A percentile compares a stretch with the other conserved stretches of the same genome.
These are phyloP conservation scores for Perodicticus potto DNA, from an alignment of 2,797 vertebrate genomes.

Conservation along the genomic window DNA sequence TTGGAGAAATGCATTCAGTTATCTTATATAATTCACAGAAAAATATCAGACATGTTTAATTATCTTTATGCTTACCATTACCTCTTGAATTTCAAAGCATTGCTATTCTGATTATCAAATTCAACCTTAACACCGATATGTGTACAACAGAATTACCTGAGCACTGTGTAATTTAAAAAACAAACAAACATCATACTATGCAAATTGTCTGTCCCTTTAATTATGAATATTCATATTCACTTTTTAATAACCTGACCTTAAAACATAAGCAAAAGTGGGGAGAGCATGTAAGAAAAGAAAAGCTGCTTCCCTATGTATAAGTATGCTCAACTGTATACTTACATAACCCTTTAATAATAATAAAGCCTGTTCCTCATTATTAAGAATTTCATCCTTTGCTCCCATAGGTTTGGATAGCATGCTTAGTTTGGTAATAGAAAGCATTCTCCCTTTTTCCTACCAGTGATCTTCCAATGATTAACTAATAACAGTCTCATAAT, in stretches of 20 bases:
- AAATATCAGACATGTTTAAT: constrained; percentile 30
- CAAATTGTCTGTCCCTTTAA: neutral
- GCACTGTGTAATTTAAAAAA: neutral
- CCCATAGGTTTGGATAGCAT: constrained; percentile 67
- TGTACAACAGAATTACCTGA: neutral
- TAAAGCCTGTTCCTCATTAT: constrained; percentile 74
- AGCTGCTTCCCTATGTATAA: constrained; percentile 43
- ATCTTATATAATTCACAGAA: constrained; percentile 28
- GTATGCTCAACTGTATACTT: constrained; percentile 45
- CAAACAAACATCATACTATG: neutral
- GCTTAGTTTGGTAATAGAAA: constrained; percentile 73
- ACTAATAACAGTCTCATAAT: constrained; percentile 75
- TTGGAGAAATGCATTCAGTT: neutral
- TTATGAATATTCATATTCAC: constrained; percentile 28
- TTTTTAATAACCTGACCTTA: constrained; percentile 21
- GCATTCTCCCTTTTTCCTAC: constrained; percentile 70
- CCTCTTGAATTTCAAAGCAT: constrained; percentile 42
- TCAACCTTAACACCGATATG: neutral
- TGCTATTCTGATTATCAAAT: constrained; percentile 16
- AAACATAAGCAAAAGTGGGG: neutral
- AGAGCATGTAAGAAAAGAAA: neutral
- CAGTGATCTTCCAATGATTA: constrained; percentile 79
- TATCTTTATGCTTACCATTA: constrained; percentile 48
- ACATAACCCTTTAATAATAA: constrained; percentile 40
- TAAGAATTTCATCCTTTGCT: constrained; percentile 67